Conservation (phyloP, 2,797 vertebrate species). For the Hoplostethus atlanticus region DNA sequence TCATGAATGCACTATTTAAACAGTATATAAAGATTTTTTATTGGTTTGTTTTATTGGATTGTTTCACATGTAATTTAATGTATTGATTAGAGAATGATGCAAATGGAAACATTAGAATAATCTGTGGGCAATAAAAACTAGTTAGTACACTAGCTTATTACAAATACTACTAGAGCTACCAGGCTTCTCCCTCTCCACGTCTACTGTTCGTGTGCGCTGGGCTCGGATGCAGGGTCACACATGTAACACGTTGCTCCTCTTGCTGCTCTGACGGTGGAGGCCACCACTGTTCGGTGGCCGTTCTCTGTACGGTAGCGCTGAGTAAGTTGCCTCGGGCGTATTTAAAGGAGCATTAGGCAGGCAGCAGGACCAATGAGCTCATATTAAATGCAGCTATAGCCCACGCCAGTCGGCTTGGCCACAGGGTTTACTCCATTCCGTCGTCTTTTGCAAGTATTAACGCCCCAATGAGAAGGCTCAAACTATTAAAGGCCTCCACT, state of each 20-base stretch:
- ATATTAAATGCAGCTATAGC: constrained; percentile 26
- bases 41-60: neutral
- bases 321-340: no score
- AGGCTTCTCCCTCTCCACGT: neutral
- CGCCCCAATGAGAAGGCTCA: constrained; percentile 2
- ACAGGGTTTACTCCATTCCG: constrained; percentile 12
- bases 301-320: no score
- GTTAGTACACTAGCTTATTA: neutral
- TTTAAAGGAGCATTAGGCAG: constrained; percentile 35
- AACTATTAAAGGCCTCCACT: neutral
- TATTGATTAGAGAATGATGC: no score
- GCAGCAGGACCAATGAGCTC: constrained; percentile 35
- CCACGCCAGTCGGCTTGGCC: constrained; percentile 40
- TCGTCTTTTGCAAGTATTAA: neutral
- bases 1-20: no score
- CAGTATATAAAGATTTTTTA: neutral
- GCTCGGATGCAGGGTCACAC: neutral
- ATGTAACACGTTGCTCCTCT: neutral
- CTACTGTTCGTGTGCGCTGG: neutral
- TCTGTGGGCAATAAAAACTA: neutral
- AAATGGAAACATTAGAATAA: neutral
- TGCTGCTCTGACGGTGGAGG: no score
- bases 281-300: no score
- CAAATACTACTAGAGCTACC: neutral
- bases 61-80: neutral